phyloP scores from a whole-genome alignment of 2,797 vertebrate genomes.

The Notolepis coatsorum region DNA sequence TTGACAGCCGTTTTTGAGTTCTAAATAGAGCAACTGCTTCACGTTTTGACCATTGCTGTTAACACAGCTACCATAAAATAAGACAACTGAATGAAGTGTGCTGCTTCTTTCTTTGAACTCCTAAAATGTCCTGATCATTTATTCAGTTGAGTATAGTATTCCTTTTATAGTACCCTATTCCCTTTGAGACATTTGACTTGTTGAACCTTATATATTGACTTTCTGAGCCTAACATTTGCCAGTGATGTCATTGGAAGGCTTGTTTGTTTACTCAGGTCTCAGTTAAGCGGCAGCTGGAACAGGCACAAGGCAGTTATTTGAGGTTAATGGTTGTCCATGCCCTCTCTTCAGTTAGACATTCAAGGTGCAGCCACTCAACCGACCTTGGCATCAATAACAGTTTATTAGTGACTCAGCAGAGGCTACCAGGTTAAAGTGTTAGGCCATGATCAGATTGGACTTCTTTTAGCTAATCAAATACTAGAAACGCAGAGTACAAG shows the following conservation, averaged over 20 bases:
- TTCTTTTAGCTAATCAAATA: slow-evolving; percentile 18
- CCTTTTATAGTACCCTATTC: too few species aligned
- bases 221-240: slow-evolving; percentile 33
- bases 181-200: too few species aligned
- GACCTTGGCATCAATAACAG: slow-evolving; percentile 51
- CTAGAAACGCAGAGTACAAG: too few species aligned
- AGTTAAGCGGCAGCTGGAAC: slow-evolving; percentile 64
- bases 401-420: slow-evolving; percentile 52
- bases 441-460: too few species aligned
- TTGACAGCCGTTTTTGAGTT: too few species aligned
- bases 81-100: too few species aligned
- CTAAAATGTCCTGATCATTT: too few species aligned
- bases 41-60: too few species aligned
- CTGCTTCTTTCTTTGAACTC: too few species aligned
- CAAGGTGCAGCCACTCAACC: slow-evolving; percentile 62
- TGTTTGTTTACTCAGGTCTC: slow-evolving; percentile 58
- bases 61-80: too few species aligned
- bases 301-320: slow-evolving; percentile 59
- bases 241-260: slow-evolving; percentile 57
- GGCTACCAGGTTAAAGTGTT: slow-evolving; percentile 22
- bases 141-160: too few species aligned
- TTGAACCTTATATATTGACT: slow-evolving; percentile 50
- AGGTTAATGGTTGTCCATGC: slow-evolving; percentile 70
- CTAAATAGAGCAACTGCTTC: too few species aligned
- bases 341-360: slow-evolving; percentile 67